phyloP scores from a whole-genome alignment of 1,140 invertebrate species.

The Sitophilus oryzae region DNA sequence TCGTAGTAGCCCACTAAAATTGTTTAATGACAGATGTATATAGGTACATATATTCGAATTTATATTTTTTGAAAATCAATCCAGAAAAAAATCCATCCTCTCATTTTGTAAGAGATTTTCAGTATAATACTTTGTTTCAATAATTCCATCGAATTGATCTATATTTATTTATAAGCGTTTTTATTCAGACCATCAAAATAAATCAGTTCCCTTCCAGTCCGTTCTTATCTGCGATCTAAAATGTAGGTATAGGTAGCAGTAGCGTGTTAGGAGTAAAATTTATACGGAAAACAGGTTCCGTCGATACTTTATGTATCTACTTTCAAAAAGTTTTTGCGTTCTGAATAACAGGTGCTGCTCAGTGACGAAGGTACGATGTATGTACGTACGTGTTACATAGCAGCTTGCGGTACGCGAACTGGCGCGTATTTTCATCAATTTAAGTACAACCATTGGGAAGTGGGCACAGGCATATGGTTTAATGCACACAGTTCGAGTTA shows the following conservation, averaged over 20 bases:
- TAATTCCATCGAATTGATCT: too few species aligned
- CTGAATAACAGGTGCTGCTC: constrained; percentile 16
- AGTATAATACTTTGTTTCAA: too few species aligned
- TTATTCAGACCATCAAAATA: constrained; percentile 12
- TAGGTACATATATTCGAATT: too few species aligned
- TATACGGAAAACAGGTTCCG: constrained; percentile 18
- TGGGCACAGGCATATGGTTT: too few species aligned
- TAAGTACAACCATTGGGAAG: neutral
- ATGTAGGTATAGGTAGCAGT: constrained; percentile 12
- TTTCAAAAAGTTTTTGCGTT: constrained; percentile 20
- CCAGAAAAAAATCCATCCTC: too few species aligned
- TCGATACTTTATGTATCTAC: constrained; percentile 20
- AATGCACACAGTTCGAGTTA: too few species aligned
- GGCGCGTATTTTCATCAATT: neutral
- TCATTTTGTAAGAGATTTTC: too few species aligned
- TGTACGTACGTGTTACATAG: constrained; percentile 19
- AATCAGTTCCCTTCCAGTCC: constrained; percentile 2
- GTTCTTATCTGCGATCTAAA: constrained; percentile 14
- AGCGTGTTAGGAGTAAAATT: constrained; percentile 17
- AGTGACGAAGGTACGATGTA: constrained; percentile 10
- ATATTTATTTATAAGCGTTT: too few species aligned
- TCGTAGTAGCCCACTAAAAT: too few species aligned
- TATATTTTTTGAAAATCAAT: too few species aligned
- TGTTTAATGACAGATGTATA: too few species aligned
- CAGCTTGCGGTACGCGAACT: constrained; percentile 15